phyloP scores from a whole-genome alignment of 2,113 vertebrate genomes.

The Melospiza georgiana region DNA sequence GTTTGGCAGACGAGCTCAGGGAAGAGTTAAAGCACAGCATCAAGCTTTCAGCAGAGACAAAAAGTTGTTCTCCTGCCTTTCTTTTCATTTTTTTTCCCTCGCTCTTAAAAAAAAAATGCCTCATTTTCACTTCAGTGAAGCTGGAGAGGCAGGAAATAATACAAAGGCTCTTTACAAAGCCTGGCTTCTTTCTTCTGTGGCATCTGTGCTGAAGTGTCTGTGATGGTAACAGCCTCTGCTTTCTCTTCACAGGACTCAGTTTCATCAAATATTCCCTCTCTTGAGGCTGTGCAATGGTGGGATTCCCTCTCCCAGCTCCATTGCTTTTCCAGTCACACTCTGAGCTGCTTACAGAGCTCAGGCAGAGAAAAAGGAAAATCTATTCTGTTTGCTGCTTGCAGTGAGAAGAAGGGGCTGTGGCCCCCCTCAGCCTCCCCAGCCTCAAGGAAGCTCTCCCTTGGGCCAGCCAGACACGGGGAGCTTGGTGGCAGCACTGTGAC shows the following conservation, averaged over 20 bases:
- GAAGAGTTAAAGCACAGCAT: slow-evolving; percentile 19
- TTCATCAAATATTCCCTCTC: slow-evolving; percentile 60
- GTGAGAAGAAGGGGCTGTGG: not conserved
- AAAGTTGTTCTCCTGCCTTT: not conserved
- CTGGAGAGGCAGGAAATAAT: slow-evolving; percentile 48
- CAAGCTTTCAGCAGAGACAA: not conserved
- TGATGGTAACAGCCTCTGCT: slow-evolving; percentile 39
- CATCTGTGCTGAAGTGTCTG: slow-evolving; percentile 43
- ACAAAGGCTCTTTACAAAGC: slow-evolving; percentile 59
- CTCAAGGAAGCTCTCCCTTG: not conserved
- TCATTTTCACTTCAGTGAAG: slow-evolving; percentile 63
- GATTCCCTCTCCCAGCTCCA: slow-evolving; percentile 28
- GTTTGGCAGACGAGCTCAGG: not conserved
- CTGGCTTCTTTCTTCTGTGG: slow-evolving; percentile 6
- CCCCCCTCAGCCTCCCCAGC: not conserved
- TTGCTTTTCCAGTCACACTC: slow-evolving; percentile 36
- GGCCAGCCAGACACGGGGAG: not conserved
- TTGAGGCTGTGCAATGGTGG: not conserved
- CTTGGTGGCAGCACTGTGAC: not conserved
- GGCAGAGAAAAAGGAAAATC: not conserved
- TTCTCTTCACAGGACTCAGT: slow-evolving; percentile 32
- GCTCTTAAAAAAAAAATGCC: not conserved
- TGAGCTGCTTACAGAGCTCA: not conserved
- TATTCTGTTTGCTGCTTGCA: not conserved
- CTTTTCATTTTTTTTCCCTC: accelerated